These are phyloP conservation scores for Nyctibius grandis DNA, from an alignment of 2,797 vertebrate genomes.

Conservation along the genomic window DNA sequence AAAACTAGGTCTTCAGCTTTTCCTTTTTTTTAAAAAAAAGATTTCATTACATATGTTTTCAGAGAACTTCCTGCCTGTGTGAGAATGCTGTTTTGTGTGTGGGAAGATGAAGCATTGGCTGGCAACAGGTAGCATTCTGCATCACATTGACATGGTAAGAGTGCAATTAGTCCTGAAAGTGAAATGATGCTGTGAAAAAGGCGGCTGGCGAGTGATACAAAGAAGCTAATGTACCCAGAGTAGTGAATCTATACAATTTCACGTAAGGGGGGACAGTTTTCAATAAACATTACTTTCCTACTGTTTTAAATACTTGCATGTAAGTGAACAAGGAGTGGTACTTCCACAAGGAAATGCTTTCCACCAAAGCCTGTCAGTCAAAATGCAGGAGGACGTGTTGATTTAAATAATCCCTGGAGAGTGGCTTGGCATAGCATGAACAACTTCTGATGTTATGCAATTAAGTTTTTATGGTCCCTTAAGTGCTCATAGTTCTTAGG, in stretches of 20 bases:
- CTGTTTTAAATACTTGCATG: neutral
- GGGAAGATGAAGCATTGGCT: neutral
- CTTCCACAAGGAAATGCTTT: neutral
- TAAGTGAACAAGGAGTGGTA: neutral
- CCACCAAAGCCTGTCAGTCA: neutral
- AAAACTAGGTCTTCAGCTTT: neutral
- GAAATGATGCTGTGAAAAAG: neutral
- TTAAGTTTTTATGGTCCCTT: neutral
- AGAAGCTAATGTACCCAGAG: neutral
- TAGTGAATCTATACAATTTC: neutral
- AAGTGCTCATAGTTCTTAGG: neutral
- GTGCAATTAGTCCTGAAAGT: neutral
- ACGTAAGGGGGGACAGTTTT: neutral
- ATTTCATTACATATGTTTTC: neutral
- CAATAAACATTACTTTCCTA: neutral
- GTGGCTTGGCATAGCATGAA: neutral
- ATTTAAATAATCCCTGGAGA: neutral
- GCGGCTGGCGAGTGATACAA: neutral
- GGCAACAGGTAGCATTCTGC: fast-evolving
- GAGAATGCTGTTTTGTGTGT: neutral
- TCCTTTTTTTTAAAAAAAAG: neutral
- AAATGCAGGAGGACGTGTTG: neutral
- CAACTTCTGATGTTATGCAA: neutral
- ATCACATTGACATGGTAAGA: neutral
- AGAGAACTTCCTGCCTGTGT: neutral